Evolutionary conservation across 2,888 invertebrate genomes (phyloP), one percentile per base, ranked within the genome.

Genomic region (Pseudococcus viburni): DNA sequence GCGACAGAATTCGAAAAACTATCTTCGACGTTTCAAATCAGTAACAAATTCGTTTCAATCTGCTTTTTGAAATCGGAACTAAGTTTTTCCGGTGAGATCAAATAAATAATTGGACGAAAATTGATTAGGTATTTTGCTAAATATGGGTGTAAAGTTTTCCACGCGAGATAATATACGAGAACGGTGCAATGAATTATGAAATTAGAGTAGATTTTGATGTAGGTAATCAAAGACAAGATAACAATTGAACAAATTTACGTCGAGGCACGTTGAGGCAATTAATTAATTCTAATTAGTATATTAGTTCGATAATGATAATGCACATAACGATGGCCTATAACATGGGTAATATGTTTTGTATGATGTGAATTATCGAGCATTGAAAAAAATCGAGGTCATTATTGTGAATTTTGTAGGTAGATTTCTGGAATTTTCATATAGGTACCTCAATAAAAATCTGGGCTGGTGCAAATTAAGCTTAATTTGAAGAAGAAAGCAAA

Each of bases 281-380:
- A 59, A 59, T 59, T 59, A 59, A 59, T 59, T 59, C 59, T 59
- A 59, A 59, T 59, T 59, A 59, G 48, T 15, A 51, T 12, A 51
- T 51, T 12, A 15, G 15, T 51, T 51, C 5, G 48, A 15, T 51
- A 42, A 39, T 5, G 42, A 33, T 33, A 33, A 33, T 33, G 26
- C 3, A 33, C 26, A 33, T 51, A 51, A 51, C 11, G 48, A 12
- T 51, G 48, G 42, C 8, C 8, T 42, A 51, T 51, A 51, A 51
- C 42, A 42, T 5, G 42, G 42, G 42, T 42, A 9, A 42, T 3
- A 42, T 0, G 42, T 42, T 42, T 42, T 42, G 6, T 9, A 42
- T 42, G 42, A 42, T 42, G 42, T 42, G 42, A 42, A 42, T 42
- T 42, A 42, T 42, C 42, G 42, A 42, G 0, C 42, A 42, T 42